Evolutionary conservation across 2,797 vertebrate species (phyloP).

Genomic region (Poecile montanus): DNA sequence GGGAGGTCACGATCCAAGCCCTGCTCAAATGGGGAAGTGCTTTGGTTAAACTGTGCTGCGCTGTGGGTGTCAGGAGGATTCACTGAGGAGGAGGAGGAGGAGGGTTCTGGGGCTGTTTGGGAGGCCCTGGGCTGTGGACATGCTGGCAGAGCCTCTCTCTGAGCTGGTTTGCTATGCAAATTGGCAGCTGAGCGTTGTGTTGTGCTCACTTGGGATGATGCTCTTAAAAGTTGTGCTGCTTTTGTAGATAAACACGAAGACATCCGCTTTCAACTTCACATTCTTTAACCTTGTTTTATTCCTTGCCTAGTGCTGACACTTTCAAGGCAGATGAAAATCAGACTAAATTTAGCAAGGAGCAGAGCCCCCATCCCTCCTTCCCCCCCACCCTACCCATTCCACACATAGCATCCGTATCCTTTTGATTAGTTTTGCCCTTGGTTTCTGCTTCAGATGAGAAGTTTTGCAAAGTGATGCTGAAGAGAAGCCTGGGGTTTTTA

Average conservation of each 20-base stretch:
- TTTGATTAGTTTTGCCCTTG: conserved; percentile 70
- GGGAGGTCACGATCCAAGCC: accelerated
- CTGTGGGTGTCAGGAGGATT: neutral
- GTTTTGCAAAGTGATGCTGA: neutral
- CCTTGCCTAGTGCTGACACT: conserved; percentile 71
- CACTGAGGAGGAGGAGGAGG: neutral
- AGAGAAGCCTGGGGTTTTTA: neutral
- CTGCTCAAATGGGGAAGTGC: accelerated
- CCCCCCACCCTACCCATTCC: neutral
- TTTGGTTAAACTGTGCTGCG: accelerated
- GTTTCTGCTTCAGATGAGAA: conserved; percentile 60
- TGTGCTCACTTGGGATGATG: conserved; percentile 53
- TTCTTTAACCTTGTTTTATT: conserved; percentile 75
- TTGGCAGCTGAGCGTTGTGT: neutral
- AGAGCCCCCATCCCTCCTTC: neutral
- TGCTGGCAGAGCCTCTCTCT: neutral
- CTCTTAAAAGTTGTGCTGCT: conserved; percentile 69
- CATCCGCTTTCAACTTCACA: conserved; percentile 73
- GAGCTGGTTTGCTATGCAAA: conserved; percentile 46
- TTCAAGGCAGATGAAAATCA: conserved; percentile 73
- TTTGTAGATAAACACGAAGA: conserved; percentile 73
- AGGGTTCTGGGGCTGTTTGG: neutral
- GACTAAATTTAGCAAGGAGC: conserved; percentile 69
- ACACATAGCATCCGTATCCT: conserved; percentile 21
- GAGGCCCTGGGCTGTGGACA: neutral